Conservation (phyloP, 2,113 vertebrate genomes). For the Perca flavescens region DNA sequence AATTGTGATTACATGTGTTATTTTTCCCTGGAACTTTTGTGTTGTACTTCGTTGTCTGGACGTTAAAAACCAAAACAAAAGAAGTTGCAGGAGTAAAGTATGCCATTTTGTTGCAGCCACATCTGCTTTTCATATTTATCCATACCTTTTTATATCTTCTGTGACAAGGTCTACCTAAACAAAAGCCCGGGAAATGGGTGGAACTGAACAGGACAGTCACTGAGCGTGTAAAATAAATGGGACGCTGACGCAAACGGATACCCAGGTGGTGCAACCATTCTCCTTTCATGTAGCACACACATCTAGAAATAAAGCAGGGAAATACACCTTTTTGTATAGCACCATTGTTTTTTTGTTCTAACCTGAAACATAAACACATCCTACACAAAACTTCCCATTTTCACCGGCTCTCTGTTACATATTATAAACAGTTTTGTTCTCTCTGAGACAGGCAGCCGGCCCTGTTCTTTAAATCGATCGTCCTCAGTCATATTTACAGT, state of each 20-base stretch:
- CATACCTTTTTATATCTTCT: slow-evolving; percentile 59
- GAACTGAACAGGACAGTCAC: slow-evolving; percentile 59
- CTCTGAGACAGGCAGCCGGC: neutral
- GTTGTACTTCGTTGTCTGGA: slow-evolving; percentile 2
- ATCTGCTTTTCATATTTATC: slow-evolving; percentile 82
- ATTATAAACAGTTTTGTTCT: slow-evolving; percentile 15
- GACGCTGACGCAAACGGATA: slow-evolving; percentile 64
- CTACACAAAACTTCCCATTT: neutral
- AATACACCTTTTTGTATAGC: slow-evolving; percentile 45
- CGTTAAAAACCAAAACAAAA: slow-evolving; percentile 17
- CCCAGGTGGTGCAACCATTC: slow-evolving; percentile 65
- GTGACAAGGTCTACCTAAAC: slow-evolving; percentile 56
- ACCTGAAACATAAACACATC: slow-evolving; percentile 28
- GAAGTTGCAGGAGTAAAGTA: slow-evolving; percentile 13
- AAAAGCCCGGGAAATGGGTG: slow-evolving; percentile 75
- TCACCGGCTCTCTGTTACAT: neutral
- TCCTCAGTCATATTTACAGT: slow-evolving; percentile 59
- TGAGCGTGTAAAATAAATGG: slow-evolving; percentile 63
- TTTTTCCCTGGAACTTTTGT: slow-evolving; percentile 24
- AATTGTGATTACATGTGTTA: slow-evolving; percentile 42
- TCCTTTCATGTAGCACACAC: slow-evolving; percentile 28
- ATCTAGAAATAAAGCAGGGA: slow-evolving; percentile 62
- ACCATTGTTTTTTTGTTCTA: slow-evolving; percentile 61
- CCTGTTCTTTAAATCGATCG: slow-evolving; percentile 25
- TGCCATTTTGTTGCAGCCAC: slow-evolving; percentile 63